Evolutionary conservation across 1,140 invertebrate genomes (phyloP), one percentile per base, ranked within the genome.

Genomic region (Polypedilum vanderplanki): DNA sequence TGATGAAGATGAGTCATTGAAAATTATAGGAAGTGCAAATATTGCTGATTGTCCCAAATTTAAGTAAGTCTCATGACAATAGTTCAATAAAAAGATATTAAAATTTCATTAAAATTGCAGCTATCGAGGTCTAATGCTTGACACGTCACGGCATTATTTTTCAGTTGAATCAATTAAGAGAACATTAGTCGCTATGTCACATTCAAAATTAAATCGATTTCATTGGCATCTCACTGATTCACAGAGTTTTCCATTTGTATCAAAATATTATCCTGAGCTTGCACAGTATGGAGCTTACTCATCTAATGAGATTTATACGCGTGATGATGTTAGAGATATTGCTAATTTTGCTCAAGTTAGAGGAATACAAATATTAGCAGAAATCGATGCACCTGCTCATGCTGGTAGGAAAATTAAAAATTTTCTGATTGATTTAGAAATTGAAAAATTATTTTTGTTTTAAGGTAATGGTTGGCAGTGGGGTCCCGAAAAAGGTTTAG

Each of bases 171-270:
- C 88, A 41, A 87, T 95, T n/a, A 85, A 89, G 77, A 84, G 89
- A 17, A 91, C 91, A 0, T 85, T 95, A 17, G 88, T 91, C 75
- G 92, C 86, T 0, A 92, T 95, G 88, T 88, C 89, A 2, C 86
- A 90, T 15, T 87, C 87, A 75, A 95, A 95, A 83, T 83, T 95
- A 74, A 95, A 95, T 83, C 89, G 91, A 8, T 89, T 95, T 75
- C 93, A 95, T 81, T 94, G 92, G 92, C 93, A 95, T 79, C 86
- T 91, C 0, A 92, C 91, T 1, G 93, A 94, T 79, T 89, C 90
- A 0, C 93, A 95, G 78, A 93, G 91, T 78, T 94, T 94, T 81
- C 92, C 93, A 0, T 86, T 93, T 76, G 83, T 88, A 41, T 86
- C 91, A 3, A 85, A 87, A 12, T 85, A 87, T 75, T 87, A 90